A percentile compares a stretch with the other conserved stretches of the same genome.
Evolutionary conservation across 2,888 invertebrate species (phyloP).

Genomic region (Cataglyphis altisquamis): DNA sequence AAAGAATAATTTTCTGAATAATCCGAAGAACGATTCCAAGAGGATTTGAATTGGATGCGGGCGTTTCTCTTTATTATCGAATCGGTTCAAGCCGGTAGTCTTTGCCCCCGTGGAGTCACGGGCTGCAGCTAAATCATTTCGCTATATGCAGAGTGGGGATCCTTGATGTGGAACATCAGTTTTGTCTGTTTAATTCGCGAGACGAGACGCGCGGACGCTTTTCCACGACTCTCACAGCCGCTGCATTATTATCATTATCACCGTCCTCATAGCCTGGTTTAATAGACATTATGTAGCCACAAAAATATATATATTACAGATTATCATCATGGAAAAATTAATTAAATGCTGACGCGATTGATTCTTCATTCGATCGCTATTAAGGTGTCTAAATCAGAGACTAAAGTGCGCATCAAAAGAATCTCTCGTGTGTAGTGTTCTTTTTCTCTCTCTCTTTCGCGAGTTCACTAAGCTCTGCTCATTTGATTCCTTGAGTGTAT

Average conservation of each 20-base stretch:
- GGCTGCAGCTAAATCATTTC: constrained; percentile 27
- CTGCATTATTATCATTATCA: not conserved
- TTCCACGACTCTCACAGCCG: constrained; percentile 1
- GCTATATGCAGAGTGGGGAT: constrained; percentile 40
- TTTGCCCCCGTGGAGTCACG: constrained; percentile 56
- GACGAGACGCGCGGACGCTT: constrained; percentile 47
- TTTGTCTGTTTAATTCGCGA: constrained; percentile 53
- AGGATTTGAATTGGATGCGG: constrained; percentile 3
- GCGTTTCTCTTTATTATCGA: constrained; percentile 51
- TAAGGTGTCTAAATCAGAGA: not conserved
- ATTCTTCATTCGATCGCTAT: not conserved
- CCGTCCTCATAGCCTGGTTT: not conserved
- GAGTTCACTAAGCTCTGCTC: not conserved
- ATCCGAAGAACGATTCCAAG: not conserved
- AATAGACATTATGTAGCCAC: not conserved
- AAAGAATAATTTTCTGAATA: not conserved
- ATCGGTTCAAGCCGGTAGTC: constrained; percentile 50
- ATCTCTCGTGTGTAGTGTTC: constrained; percentile 15
- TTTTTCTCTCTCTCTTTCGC: not conserved
- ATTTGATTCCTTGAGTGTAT: not conserved
- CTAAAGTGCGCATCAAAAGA: constrained; percentile 23
- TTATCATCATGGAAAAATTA: not conserved
- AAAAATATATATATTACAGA: not conserved
- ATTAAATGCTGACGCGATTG: not conserved
- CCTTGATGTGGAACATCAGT: constrained; percentile 54